Evolutionary conservation across 2,113 vertebrate species (phyloP), one percentile per base, ranked within the genome.

Genomic region (Danionella cerebrum): DNA sequence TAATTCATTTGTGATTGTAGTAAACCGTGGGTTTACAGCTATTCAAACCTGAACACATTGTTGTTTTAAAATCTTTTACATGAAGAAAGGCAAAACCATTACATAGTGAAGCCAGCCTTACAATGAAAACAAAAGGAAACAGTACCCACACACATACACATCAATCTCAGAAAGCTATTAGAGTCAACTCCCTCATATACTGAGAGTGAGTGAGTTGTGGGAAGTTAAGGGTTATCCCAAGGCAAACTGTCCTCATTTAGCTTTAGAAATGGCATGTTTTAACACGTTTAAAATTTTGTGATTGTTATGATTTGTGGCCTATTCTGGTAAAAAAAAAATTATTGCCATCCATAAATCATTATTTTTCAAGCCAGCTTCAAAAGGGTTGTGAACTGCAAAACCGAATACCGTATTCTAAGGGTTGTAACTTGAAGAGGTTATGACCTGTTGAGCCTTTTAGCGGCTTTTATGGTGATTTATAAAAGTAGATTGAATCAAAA

Each of bases 91-190:
- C 5, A n/a, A 21, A 71, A 16, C 14, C 1, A 5, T 38, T 55
- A 14, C 51, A 44, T 31, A 19, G 9, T 38, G 55, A 63, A 16
- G 50, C n/a, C 48, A 36, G 18, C 19, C n/a, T 70, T 65, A 64
- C 27, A 53, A 53, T 60, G 18, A 45, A 57, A 55, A 19, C 57
- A 66, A 72, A 42, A 57, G 57, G 10, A 48, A 62, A 54, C 51
- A 4, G 19, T 53, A 52, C 42, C 19, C 45, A 51, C 67, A 69
- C 18, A 45, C 44, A 69, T 36, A 36, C 47, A 59, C 45, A 74
- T 70, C 45, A 31, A 70, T 70, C 72, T 70, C 19, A 41, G 29
- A 47, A 13, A 62, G 55, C 52, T 55, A 67, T 47, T 65, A 38
- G 53, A 53, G 62, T 51, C 50, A 45, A 73, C 38, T 69, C 51